A percentile compares a stretch with the other conserved stretches of the same genome.
These are phyloP conservation scores for Scaptomyza graminum DNA, from an alignment of 1,140 invertebrate genomes.

Conservation along the genomic window DNA sequence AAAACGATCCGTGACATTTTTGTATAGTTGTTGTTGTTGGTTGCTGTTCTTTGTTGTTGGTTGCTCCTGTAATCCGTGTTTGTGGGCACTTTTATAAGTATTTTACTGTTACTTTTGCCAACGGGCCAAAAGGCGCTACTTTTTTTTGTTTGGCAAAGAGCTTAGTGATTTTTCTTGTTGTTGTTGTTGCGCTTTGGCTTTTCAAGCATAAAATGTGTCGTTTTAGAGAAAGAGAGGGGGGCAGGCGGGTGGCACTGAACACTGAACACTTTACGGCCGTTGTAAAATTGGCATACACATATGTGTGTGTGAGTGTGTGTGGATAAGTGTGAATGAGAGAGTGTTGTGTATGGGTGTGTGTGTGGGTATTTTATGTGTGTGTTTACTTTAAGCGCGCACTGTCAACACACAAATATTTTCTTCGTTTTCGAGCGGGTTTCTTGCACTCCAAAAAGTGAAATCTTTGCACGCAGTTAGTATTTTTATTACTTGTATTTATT, in stretches of 20 bases:
- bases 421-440: conserved; percentile 22
- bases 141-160: conserved; percentile 45
- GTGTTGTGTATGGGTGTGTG: conserved; percentile 34
- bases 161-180: conserved; percentile 52
- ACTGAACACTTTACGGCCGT: conserved; percentile 66
- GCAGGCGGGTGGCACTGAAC: conserved; percentile 9
- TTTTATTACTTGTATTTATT: background rate
- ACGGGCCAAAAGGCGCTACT: conserved; percentile 30
- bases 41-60: conserved; percentile 24
- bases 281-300: conserved; percentile 47
- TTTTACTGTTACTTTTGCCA: conserved; percentile 36
- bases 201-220: conserved; percentile 74
- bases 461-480: conserved; percentile 1
- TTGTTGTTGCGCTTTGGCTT: conserved; percentile 56
- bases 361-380: conserved; percentile 29
- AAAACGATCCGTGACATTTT: conserved; percentile 77
- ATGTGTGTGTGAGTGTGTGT: conserved; percentile 1
- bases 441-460: conserved; percentile 17
- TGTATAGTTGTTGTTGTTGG: conserved; percentile 42
- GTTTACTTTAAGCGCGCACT: conserved; percentile 61
- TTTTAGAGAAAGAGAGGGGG: conserved; percentile 36
- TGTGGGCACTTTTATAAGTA: conserved; percentile 44
- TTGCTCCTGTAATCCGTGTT: conserved; percentile 59
- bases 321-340: conserved; percentile 18
- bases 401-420: conserved; percentile 25